These are phyloP conservation scores for Aphaenogaster floridana DNA, from an alignment of 1,140 invertebrate species.

Conservation along the genomic window DNA sequence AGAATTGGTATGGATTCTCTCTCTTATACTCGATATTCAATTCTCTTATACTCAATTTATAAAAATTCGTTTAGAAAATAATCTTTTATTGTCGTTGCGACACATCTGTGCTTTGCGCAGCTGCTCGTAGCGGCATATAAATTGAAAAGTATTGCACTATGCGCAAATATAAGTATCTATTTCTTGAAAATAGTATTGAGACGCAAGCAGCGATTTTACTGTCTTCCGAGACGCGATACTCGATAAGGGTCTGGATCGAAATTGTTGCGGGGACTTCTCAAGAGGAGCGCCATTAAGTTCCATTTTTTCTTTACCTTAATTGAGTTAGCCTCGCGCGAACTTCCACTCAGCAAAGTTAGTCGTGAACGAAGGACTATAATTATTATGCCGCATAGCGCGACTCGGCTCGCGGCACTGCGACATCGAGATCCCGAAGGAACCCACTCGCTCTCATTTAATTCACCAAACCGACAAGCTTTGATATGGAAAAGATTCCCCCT, in stretches of 20 bases:
- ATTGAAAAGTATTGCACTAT: constrained; percentile 12
- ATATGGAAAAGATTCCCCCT: constrained; percentile 34
- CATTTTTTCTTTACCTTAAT: constrained; percentile 69
- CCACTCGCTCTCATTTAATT: constrained; percentile 60
- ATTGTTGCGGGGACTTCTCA: constrained; percentile 60
- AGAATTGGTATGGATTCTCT: neutral
- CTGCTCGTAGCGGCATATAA: constrained; percentile 31
- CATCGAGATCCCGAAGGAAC: constrained; percentile 65
- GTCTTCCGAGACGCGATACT: neutral
- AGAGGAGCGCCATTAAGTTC: constrained; percentile 64
- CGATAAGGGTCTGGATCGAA: constrained; percentile 47
- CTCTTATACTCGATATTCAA: neutral
- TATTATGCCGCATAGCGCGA: constrained; percentile 75
- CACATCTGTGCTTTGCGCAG: constrained; percentile 30
- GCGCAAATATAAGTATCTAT: neutral
- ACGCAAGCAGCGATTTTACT: constrained; percentile 35
- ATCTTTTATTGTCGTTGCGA: constrained; percentile 23
- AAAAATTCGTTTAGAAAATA: constrained; percentile 14
- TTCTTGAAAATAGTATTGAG: constrained; percentile 32
- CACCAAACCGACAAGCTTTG: constrained; percentile 53
- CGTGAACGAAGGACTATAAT: constrained; percentile 74
- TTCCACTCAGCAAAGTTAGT: constrained; percentile 71
- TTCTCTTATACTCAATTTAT: neutral
- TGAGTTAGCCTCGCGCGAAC: constrained; percentile 70
- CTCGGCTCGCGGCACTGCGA: constrained; percentile 70